Conservation (phyloP, 2,113 vertebrate genomes). For the Orthonyx spaldingii region DNA sequence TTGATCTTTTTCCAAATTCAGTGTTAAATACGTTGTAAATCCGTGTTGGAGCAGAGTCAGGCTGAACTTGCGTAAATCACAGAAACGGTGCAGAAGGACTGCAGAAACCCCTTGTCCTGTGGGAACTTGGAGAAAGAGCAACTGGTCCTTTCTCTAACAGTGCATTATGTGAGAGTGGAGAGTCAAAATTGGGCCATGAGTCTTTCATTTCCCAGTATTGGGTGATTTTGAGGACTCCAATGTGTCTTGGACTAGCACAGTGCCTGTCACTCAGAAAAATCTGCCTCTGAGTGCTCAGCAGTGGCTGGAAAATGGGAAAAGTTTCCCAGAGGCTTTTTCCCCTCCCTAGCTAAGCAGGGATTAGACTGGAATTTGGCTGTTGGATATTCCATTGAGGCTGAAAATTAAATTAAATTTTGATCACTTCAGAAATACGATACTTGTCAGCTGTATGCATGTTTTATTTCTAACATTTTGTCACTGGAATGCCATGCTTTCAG, state of each 20-base stretch:
- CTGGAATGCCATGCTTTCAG: not conserved
- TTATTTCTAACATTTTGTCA: not conserved
- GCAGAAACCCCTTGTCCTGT: not conserved
- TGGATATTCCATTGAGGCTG: not conserved
- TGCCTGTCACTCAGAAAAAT: not conserved
- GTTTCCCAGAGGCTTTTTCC: not conserved
- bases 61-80: not conserved
- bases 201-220: not conserved
- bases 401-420: constrained; percentile 3
- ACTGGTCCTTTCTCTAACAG: not conserved
- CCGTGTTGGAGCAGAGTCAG: not conserved
- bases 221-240: not conserved
- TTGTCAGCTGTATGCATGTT: not conserved
- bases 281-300: not conserved
- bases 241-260: not conserved
- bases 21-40: not conserved
- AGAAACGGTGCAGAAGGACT: not conserved
- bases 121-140: not conserved
- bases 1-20: not conserved
- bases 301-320: not conserved
- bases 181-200: not conserved
- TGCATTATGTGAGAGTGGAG: rapidly evolving
- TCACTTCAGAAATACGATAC: not conserved
- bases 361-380: not conserved
- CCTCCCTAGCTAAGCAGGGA: not conserved